These are phyloP conservation scores for Nannospalax galili DNA, from an alignment of 2,113 vertebrate species.

Conservation along the genomic window DNA sequence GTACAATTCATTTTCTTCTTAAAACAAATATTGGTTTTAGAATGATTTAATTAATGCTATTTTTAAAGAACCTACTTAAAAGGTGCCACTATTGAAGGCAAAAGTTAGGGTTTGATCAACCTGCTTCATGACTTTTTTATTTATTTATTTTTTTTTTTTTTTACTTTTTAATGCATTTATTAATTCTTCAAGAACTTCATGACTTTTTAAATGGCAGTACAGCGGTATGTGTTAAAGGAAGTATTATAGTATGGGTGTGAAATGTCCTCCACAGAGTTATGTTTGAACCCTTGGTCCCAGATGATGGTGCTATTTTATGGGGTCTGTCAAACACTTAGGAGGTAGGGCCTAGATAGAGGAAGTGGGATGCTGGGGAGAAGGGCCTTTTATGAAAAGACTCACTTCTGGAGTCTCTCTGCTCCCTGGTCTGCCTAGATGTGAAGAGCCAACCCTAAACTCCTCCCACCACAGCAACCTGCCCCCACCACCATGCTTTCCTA, in stretches of 20 bases:
- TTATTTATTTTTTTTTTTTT: too few species aligned
- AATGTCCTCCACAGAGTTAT: neutral
- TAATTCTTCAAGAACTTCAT: too few species aligned
- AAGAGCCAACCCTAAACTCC: too few species aligned
- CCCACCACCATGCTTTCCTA: too few species aligned
- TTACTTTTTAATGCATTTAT: too few species aligned
- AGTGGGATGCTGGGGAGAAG: neutral
- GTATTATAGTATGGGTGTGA: neutral
- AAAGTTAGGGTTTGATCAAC: constrained; percentile 29
- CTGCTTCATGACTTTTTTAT: neutral
- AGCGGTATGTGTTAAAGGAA: neutral
- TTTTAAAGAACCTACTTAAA: constrained; percentile 45
- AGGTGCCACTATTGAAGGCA: neutral
- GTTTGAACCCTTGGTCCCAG: neutral
- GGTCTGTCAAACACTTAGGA: neutral
- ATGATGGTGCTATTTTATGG: too few species aligned
- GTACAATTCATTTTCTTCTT: neutral
- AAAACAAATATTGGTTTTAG: constrained; percentile 40
- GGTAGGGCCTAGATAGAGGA: neutral
- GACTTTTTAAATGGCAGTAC: neutral
- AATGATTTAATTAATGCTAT: constrained; percentile 26
- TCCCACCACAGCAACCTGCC: too few species aligned
- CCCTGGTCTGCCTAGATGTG: too few species aligned
- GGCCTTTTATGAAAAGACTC: neutral
- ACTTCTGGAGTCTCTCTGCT: neutral